These are phyloP conservation scores for Scomber colias DNA, from an alignment of 2,113 vertebrate genomes.

Conservation along the genomic window DNA sequence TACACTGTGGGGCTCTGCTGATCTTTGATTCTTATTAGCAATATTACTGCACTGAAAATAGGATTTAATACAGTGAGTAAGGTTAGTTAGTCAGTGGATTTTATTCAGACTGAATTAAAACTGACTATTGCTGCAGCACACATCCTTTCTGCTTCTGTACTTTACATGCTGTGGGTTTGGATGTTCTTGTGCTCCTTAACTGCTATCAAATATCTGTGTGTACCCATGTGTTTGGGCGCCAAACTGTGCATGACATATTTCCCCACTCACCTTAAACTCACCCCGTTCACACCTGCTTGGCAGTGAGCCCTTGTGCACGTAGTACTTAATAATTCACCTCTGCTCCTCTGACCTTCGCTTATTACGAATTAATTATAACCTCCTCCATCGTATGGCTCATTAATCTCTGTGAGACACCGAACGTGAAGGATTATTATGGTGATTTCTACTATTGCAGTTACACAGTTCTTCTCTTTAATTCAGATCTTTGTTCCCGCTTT, in stretches of 20 bases:
- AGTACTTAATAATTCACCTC: slow-evolving; percentile 78
- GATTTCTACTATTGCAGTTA: slow-evolving; percentile 44
- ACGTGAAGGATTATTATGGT: slow-evolving; percentile 43
- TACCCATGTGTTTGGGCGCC: neutral
- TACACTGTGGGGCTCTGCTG: slow-evolving; percentile 10
- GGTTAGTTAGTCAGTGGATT: slow-evolving; percentile 4
- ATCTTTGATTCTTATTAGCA: slow-evolving; percentile 26
- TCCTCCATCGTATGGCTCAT: slow-evolving; percentile 54
- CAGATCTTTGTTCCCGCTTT: slow-evolving; percentile 37
- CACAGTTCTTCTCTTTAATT: neutral
- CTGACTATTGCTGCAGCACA: neutral
- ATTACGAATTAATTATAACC: slow-evolving; percentile 73
- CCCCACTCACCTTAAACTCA: slow-evolving; percentile 63
- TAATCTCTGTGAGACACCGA: slow-evolving; percentile 56
- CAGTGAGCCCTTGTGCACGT: slow-evolving; percentile 38
- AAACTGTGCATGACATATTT: slow-evolving; percentile 58
- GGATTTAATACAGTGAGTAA: slow-evolving; percentile 11
- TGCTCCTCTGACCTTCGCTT: slow-evolving; percentile 73
- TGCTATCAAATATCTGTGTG: slow-evolving; percentile 1
- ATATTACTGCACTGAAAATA: neutral
- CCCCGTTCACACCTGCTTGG: slow-evolving; percentile 63
- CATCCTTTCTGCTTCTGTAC: neutral
- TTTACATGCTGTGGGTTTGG: neutral
- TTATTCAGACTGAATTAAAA: neutral
- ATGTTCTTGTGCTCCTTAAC: neutral